These are phyloP conservation scores for Halcyon leucocephala DNA, from an alignment of 2,797 vertebrate species.

Conservation along the genomic window DNA sequence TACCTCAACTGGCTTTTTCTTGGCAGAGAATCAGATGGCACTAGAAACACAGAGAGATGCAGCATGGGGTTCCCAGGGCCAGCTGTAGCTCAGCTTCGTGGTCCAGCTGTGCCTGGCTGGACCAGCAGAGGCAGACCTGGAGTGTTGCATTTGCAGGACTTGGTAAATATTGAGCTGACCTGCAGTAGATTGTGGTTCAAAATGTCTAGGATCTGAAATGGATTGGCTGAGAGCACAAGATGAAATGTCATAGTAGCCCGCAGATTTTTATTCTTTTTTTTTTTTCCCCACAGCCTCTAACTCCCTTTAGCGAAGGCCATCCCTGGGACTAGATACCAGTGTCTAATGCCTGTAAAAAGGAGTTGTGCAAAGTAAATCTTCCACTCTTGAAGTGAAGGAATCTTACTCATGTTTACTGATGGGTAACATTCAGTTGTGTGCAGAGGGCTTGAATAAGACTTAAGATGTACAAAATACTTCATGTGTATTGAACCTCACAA, in stretches of 20 bases:
- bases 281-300: not conserved
- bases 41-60: not conserved
- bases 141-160: not conserved
- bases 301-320: not conserved
- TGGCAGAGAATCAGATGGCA: not conserved
- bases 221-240: not conserved
- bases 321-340: not conserved
- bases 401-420: not conserved
- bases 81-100: not conserved
- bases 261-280: not conserved
- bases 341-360: not conserved
- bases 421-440: not conserved
- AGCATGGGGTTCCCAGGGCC: fast-evolving
- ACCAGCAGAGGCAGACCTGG: not conserved
- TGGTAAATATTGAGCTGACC: not conserved
- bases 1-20: constrained; percentile 12
- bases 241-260: not conserved
- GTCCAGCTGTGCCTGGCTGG: not conserved
- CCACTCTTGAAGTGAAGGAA: not conserved
- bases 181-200: not conserved
- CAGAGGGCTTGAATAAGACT: not conserved
- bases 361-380: not conserved
- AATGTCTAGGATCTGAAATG: not conserved
- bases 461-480: not conserved
- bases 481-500: not conserved